These are phyloP conservation scores for Zaprionus davidi DNA, from an alignment of 1,140 invertebrate genomes.

Conservation along the genomic window DNA sequence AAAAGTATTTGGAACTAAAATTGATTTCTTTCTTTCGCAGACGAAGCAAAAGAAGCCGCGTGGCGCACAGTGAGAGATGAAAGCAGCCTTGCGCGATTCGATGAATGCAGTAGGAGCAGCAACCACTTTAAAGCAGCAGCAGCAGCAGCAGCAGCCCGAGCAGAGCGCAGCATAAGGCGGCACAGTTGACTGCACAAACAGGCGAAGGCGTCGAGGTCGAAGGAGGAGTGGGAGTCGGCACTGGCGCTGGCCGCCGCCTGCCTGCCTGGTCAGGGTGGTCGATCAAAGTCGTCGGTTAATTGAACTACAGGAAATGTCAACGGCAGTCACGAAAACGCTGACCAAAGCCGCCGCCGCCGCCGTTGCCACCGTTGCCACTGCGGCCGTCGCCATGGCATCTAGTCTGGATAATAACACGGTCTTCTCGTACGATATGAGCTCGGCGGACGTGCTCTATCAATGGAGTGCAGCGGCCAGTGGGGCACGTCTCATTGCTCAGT, in stretches of 20 bases:
- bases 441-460: conserved; percentile 61
- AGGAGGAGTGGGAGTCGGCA: background rate
- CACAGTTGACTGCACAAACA: conserved; percentile 11
- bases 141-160: background rate
- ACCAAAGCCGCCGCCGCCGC: conserved; percentile 11
- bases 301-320: conserved; percentile 52
- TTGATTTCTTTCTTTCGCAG: conserved; percentile 41
- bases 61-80: conserved; percentile 24
- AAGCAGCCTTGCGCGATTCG: conserved; percentile 34
- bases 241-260: conserved; percentile 1
- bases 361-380: conserved; percentile 10
- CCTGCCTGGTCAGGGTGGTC: conserved; percentile 10
- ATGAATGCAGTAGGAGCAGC: conserved; percentile 29
- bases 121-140: background rate
- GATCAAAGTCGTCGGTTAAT: conserved; percentile 38
- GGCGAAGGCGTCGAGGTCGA: background rate
- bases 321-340: conserved; percentile 39
- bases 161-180: conserved; percentile 4
- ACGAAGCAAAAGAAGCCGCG: conserved; percentile 3
- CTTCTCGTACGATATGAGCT: conserved; percentile 39
- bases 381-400: conserved; percentile 33
- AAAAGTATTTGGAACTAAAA: conserved; percentile 50
- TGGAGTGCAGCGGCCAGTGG: conserved; percentile 48
- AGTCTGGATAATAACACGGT: conserved; percentile 56
- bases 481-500: conserved; percentile 42